Evolutionary conservation across 1,140 invertebrate species (phyloP).

Genomic region (Yoshiicerus persimilis): DNA sequence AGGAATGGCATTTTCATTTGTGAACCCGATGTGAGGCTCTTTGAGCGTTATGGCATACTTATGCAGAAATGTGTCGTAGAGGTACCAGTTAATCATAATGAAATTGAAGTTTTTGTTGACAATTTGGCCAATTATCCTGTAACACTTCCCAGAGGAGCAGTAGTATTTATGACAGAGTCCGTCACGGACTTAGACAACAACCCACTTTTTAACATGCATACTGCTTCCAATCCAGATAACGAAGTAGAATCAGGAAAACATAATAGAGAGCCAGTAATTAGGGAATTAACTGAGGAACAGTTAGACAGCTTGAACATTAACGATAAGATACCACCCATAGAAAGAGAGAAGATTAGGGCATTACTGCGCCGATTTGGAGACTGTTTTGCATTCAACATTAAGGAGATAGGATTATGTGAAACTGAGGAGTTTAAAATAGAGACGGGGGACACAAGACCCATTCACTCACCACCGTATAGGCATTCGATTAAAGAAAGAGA

Average conservation of each 20-base stretch:
- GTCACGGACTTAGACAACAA: background rate
- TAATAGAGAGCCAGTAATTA: background rate
- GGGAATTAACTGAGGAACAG: background rate
- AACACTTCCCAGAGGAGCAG: background rate
- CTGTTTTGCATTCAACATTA: background rate
- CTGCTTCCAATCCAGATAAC: background rate
- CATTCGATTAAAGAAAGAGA: conserved; percentile 9
- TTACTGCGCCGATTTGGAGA: background rate
- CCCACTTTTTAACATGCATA: no score
- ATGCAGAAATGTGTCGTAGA: background rate
- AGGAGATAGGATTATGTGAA: background rate
- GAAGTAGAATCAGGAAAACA: background rate
- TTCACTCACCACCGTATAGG: conserved; percentile 27
- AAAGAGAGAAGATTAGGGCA: background rate
- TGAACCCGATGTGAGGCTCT: background rate
- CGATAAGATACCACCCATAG: background rate
- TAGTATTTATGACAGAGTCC: background rate
- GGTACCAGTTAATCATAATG: background rate
- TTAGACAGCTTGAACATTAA: background rate
- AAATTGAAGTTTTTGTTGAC: background rate
- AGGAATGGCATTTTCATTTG: background rate
- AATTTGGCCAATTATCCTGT: background rate
- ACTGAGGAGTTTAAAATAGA: conserved; percentile 36
- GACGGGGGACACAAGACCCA: conserved; percentile 22
- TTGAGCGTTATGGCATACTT: background rate